A percentile compares a stretch with the other conserved stretches of the same genome.
phyloP scores from a whole-genome alignment of 1,140 invertebrate genomes.

The Achatina immaculata region DNA sequence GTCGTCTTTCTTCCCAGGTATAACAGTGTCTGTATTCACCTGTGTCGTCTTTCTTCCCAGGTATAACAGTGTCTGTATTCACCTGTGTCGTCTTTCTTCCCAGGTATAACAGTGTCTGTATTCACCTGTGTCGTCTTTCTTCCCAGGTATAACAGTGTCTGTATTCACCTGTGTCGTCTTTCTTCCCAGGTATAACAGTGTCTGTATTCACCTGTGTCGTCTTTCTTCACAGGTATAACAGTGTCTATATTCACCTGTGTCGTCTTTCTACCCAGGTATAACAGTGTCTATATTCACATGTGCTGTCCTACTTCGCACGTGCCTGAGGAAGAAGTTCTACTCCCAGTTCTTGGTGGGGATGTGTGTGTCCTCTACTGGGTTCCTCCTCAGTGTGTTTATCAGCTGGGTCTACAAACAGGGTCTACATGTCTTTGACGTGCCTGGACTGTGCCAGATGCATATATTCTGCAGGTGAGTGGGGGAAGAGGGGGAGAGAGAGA shows the following conservation, averaged over 20 bases:
- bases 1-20: no score
- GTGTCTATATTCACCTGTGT: neutral
- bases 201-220: neutral
- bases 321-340: slow-evolving; percentile 53
- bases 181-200: neutral
- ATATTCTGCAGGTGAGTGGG: slow-evolving; percentile 50
- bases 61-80: no score
- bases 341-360: slow-evolving; percentile 51
- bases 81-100: no score
- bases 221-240: neutral
- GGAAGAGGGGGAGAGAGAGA: no score
- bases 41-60: no score
- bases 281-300: slow-evolving; percentile 35
- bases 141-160: neutral
- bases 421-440: slow-evolving; percentile 49
- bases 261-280: slow-evolving; percentile 31
- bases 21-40: no score
- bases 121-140: neutral
- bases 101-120: neutral
- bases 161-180: neutral
- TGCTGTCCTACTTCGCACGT: slow-evolving; percentile 48
- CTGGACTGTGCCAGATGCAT: slow-evolving; percentile 56
- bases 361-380: slow-evolving; percentile 47
- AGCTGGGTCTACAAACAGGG: slow-evolving; percentile 54
- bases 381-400: slow-evolving; percentile 50